Evolutionary conservation across 2,113 vertebrate species (phyloP), one percentile per base, ranked within the genome.

Genomic region (Silurus meridionalis): DNA sequence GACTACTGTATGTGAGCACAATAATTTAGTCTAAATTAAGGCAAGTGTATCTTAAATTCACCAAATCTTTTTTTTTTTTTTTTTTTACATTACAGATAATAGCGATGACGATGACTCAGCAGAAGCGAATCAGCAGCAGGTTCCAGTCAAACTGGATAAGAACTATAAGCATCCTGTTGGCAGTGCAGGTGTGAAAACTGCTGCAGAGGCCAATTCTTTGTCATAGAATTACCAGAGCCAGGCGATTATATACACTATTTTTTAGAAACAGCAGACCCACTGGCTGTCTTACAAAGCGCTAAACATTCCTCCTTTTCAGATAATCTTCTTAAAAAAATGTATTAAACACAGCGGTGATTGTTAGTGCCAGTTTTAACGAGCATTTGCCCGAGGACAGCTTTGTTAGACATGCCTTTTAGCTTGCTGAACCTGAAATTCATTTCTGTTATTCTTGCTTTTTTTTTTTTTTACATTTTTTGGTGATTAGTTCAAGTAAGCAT

Each of bases 301-400:
- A 46, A 46, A 83, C 87, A 85, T 80, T 64, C 80, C 37, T 75
- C 23, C 28, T 88, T 64, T 71, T 37, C 50, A 53, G 25, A 25
- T 69, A 84, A 80, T 80, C 82, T 71, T 79, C 75, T 78, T 71
- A 71, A 83, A 61, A 53, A n/a, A 9, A n/a, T 15, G 72, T 57
- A 85, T 75, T 88, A 71, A 75, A 75, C 83, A 84, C 82, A 84
- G 67, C 87, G 81, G 66, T 81, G 85, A 60, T 17, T 81, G 50
- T 7, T 28, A 61, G 8, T 58, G 63, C 64, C 66, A 21, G 25
- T 75, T 85, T 86, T 58, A 55, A 81, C 14, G 6, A 85, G 53
- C 63, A 67, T 48, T 50, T 11, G 10, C 52, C 63, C 46, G 25
- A 48, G 57, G 77, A n/a, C 75, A 69, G 19, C 52, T 50, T 25